These are phyloP conservation scores for Martes martes DNA, from an alignment of 2,113 vertebrate species.

Conservation along the genomic window DNA sequence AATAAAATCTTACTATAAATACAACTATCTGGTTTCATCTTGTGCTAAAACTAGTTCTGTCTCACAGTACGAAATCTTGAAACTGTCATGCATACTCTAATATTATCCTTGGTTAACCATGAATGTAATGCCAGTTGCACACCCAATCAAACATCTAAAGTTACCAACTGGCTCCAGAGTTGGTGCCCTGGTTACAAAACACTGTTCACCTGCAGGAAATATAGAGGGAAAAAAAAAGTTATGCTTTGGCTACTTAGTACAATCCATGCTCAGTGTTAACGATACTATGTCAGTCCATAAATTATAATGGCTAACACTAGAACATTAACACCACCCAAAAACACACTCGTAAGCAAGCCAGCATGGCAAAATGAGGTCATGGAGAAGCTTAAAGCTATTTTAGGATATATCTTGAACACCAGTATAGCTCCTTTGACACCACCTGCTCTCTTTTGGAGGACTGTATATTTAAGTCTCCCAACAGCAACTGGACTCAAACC, in stretches of 20 bases:
- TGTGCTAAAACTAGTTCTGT: slow-evolving; percentile 41
- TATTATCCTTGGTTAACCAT: slow-evolving; percentile 44
- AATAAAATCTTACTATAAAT: too few relatives aligned
- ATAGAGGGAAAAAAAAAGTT: slow-evolving; percentile 1
- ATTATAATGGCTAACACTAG: slow-evolving; percentile 41
- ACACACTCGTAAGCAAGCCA: slow-evolving; percentile 43
- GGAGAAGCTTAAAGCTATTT: slow-evolving; percentile 64
- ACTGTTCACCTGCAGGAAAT: slow-evolving; percentile 48
- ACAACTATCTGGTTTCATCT: slow-evolving; percentile 19
- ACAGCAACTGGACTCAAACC: slow-evolving; percentile 64
- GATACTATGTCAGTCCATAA: slow-evolving; percentile 57
- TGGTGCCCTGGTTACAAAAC: slow-evolving; percentile 61
- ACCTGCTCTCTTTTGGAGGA: slow-evolving; percentile 71
- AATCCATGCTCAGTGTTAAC: slow-evolving; percentile 56
- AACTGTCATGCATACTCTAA: slow-evolving; percentile 3
- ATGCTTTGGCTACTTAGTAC: slow-evolving; percentile 47
- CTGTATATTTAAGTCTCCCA: slow-evolving; percentile 56
- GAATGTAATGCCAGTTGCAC: slow-evolving; percentile 31
- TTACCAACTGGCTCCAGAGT: slow-evolving; percentile 43
- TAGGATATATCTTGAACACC: slow-evolving; percentile 52
- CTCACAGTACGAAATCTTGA: slow-evolving; percentile 40
- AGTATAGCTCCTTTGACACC: slow-evolving; percentile 51
- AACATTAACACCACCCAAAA: slow-evolving; percentile 68
- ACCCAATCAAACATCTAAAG: slow-evolving; percentile 41
- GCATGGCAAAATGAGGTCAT: slow-evolving; percentile 55